Percentiles rank a stretch among this genome's conserved stretches.
Conservation (phyloP, 2,113 vertebrate species). For the Amphilophus citrinellus region DNA sequence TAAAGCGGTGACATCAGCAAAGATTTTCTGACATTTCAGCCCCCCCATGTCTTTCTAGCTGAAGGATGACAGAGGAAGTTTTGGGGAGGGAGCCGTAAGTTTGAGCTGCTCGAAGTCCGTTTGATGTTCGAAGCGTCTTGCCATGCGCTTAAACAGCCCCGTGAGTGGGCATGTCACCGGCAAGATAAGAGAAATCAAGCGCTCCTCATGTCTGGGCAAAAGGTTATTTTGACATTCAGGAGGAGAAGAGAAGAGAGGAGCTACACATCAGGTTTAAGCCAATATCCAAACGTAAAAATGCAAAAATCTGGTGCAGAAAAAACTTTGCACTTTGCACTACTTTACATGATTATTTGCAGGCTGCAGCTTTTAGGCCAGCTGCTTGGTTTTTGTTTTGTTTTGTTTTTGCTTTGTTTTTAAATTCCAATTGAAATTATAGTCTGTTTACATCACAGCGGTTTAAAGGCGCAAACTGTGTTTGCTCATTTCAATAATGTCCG, state of each 20-base stretch:
- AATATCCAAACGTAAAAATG: constrained; percentile 27
- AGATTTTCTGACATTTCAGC: not conserved
- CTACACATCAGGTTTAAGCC: constrained; percentile 1
- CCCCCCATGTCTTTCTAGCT: not conserved
- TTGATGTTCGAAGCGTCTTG: constrained; percentile 33
- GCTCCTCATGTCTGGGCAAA: constrained; percentile 53
- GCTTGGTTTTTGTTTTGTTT: not conserved
- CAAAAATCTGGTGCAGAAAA: not conserved
- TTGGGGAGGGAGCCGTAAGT: constrained; percentile 11
- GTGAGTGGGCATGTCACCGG: constrained; percentile 47
- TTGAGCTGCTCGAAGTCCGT: constrained; percentile 26
- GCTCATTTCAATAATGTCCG: not conserved
- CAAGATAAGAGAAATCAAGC: constrained; percentile 60
- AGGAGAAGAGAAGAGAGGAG: constrained; percentile 40
- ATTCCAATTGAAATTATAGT: not conserved
- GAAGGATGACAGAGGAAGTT: constrained; percentile 4
- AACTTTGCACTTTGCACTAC: not conserved
- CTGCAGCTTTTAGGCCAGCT: not conserved
- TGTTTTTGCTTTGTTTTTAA: not conserved
- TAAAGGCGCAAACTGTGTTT: not conserved
- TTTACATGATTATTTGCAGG: not conserved
- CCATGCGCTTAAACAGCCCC: constrained; percentile 13
- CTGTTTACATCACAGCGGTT: not conserved
- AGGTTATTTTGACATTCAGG: constrained; percentile 40
- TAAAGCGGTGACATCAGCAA: constrained; percentile 31